Evolutionary conservation across 2,888 invertebrate species (phyloP), one percentile per base, ranked within the genome.

Genomic region (Mystacides longicornis): DNA sequence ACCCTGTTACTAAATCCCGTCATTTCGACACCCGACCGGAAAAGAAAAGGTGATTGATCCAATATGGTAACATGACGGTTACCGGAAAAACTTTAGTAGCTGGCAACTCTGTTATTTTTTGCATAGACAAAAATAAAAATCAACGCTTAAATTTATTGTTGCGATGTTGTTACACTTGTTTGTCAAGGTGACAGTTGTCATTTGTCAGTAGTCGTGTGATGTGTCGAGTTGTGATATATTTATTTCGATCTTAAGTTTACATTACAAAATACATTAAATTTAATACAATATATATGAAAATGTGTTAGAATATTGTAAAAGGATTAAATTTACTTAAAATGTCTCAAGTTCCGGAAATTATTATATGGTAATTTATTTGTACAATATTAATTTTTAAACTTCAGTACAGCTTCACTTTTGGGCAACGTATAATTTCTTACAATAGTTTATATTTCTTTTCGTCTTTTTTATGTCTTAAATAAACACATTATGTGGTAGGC

Each of bases 1-100:
- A 87, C 87, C 85, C 86, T 87, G 76, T 86, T 84, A 74, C 84
- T 85, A 81, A 87, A 86, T 75, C 87, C 87, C 80, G 86, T 86
- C 87, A 87, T 87, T 80, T 84, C 80, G 79, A 79, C 80, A 78
- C 80, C 79, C 76, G 78, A 80, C 79, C 80, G 81, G 80, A 85
- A 85, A 85, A 83, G 83, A 68, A 65, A 67, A 65, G 63, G 60
- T 73, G 71, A 71, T 72, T 70, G 67, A 69, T 68, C 64, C 69
- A 76, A 72, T 66, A 77, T 77, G 77, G 76, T n/a, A n/a, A n/a
- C n/a, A n/a, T n/a, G n/a, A n/a, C n/a, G n/a, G n/a, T 74, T 62
- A 73, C 76, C 77, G 75, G 75, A 76, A 31, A 33, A 21, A n/a
- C 33, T 33, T 33, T 49, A 11, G 20, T 21, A 22, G 2, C 16